Evolutionary conservation across 2,797 vertebrate genomes (phyloP), one percentile per base, ranked within the genome.

Genomic region (Peromyscus eremicus): DNA sequence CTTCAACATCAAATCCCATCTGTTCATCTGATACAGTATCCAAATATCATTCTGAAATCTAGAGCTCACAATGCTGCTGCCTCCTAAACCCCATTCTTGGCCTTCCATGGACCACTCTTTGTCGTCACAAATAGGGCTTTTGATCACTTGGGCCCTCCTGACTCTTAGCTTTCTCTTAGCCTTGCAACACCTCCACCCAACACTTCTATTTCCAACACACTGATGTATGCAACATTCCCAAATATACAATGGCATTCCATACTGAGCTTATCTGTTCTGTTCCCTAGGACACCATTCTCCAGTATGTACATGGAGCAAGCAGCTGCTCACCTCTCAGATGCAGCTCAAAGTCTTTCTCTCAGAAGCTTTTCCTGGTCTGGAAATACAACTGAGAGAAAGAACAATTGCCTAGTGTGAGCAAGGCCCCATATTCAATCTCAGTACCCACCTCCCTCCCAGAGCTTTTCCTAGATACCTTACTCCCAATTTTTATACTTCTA

Each of bases 41-140:
- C 46, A 95, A 82, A 82, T 75, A 11, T 49, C 40, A 79, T 60
- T 77, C 70, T 82, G 92, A 94, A 94, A 85, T 66, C 23, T 19
- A 95, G 52, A 43, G 68, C 9, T 84, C 25, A 57, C 46, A 43
- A 7, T 40, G 55, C 23, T 27, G 10, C 14, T 57, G 23, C n/a
- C 55, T 40, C 11, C 52, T 80, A 70, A 43, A 14, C 14, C 40
- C 55, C 73, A 37, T 17, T 64, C 66, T 81, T 76, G 89, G 32
- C 3, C 16, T n/a, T 14, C 84, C 82, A 29, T 37, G 6, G 60
- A 4, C 29, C n/a, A 64, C 52, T 89, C 40, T 91, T 32, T 71
- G 71, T 37, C 64, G 90, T 62, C 62, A 70, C 16, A 57, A 25
- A 91, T 3, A 87, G 87, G 37, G n/a, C 19, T 34, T 68, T 82